Base-by-base conservation (phyloP, 2,113 vertebrate species). In the Melanocharis versteri region DNA sequence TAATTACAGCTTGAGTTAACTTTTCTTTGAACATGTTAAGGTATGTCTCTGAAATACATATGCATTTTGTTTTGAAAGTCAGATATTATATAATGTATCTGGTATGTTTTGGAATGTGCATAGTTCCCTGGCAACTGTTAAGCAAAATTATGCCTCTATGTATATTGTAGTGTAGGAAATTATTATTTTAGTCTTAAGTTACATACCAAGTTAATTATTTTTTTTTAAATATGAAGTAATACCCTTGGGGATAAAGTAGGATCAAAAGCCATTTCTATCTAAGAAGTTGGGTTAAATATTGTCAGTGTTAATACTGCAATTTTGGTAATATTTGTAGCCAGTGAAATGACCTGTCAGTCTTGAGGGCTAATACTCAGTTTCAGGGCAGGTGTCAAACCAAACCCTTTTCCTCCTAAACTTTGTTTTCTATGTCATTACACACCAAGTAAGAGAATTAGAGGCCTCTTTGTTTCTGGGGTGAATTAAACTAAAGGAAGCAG, bases 1-100 rank as follows among this genome's bases (percentile, higher is more conserved):
- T 97, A 98, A 97, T 98, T 97, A 97, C 42, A 94, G 73, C 76
- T 96, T 89, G 72, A 90, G 81, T 93, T 96, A 94, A 84, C 68
- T 61, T 91, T 93, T 89, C 96, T 97, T 98, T 98, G 96, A 97
- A 97, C 95, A 92, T 95, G 91, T 94, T 94, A 97, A 95, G 90
- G 83, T 97, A 95, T 94, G 92, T 97, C 94, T 97, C 92, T 92
- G 89, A 93, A 97, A 97, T 97, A 83, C 79, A 64, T 81, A 71
- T 80, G 57, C 54, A 60, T 70, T 84, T 76, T 87, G 30, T 90
- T 91, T 89, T 87, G 73, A 90, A 95, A 95, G 60, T 92, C 64
- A 84, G 78, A 58, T 94, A 90, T 94, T 96, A 94, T 97, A 95
- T 79, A 89, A 90, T 93, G 37, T 96, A 91, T 95, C 73, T 95